Percentiles rank a stretch among this genome's conserved stretches.
Evolutionary conservation across 2,888 invertebrate genomes (phyloP).

Genomic region (Rhaphigaster nebulosa): DNA sequence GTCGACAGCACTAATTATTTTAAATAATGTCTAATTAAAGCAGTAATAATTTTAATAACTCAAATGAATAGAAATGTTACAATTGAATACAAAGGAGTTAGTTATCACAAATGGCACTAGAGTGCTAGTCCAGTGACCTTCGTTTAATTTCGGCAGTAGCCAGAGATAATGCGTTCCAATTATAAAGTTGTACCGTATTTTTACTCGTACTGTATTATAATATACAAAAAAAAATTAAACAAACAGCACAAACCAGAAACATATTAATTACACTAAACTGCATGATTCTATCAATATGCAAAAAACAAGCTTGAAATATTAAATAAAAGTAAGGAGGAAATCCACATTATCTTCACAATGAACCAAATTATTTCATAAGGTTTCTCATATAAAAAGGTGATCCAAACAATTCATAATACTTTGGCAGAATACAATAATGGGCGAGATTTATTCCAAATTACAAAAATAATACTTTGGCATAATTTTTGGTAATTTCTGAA

Average conservation of each 20-base stretch:
- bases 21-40: no score
- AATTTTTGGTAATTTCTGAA: neutral
- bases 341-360: slow-evolving; percentile 14
- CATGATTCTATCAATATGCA: slow-evolving; percentile 21
- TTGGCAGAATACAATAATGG: neutral
- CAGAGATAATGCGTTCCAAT: no score
- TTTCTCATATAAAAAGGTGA: neutral
- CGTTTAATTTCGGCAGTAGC: no score
- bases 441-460: neutral
- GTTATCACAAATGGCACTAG: no score
- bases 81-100: no score
- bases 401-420: neutral
- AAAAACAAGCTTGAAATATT: neutral
- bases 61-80: no score
- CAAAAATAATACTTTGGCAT: neutral
- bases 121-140: no score
- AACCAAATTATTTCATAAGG: neutral
- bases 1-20: no score
- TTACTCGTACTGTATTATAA: neutral
- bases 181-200: no score
- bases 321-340: neutral
- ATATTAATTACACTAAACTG: slow-evolving; percentile 29
- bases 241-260: slow-evolving; percentile 26
- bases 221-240: neutral
- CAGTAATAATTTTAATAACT: no score